Conservation (phyloP, 2,113 vertebrate species). For the Panthera tigris region DNA sequence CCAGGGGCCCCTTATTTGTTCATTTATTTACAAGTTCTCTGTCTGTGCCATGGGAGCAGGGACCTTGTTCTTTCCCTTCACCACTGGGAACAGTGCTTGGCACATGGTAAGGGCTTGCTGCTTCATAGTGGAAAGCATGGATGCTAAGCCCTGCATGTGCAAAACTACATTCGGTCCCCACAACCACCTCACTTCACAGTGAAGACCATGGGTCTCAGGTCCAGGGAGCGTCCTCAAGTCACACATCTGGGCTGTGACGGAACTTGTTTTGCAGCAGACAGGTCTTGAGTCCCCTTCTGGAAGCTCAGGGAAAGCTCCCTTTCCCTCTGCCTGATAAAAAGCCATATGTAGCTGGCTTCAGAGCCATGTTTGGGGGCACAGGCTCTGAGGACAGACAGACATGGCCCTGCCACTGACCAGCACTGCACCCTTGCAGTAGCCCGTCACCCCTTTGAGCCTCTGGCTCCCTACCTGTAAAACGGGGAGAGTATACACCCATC, state of each 20-base stretch:
- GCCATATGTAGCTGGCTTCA: neutral
- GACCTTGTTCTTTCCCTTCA: neutral
- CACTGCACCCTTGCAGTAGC: neutral
- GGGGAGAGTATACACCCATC: neutral
- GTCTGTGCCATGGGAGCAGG: neutral
- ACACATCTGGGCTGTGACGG: neutral
- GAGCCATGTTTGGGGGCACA: neutral
- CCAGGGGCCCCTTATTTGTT: neutral
- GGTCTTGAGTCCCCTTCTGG: neutral
- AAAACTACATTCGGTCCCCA: neutral
- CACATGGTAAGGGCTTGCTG: neutral
- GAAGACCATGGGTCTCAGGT: neutral
- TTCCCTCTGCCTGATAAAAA: neutral
- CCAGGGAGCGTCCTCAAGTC: neutral
- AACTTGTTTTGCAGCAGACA: neutral
- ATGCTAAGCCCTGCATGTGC: rapidly evolving
- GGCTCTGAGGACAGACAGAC: neutral
- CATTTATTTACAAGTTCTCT: neutral
- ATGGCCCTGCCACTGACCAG: neutral
- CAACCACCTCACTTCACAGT: neutral
- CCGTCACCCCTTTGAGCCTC: neutral
- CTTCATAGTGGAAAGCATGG: neutral
- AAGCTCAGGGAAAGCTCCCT: neutral
- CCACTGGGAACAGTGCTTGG: neutral
- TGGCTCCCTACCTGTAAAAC: neutral